Evolutionary conservation across 2,888 invertebrate genomes (phyloP).

Genomic region (Zaprionus bogoriensis): DNA sequence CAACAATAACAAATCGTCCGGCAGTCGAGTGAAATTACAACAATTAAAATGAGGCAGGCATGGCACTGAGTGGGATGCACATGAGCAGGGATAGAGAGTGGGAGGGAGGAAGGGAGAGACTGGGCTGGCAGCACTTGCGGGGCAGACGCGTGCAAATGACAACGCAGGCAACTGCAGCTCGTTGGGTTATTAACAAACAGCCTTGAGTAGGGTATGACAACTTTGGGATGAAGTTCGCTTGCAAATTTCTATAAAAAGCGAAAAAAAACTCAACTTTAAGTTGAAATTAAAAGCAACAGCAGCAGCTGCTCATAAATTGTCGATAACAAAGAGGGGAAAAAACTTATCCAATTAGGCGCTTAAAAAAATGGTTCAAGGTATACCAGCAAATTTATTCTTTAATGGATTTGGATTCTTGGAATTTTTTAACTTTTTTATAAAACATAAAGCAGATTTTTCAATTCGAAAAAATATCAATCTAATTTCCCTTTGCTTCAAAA

Average conservation of each 20-base stretch:
- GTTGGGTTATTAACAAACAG: constrained; percentile 11
- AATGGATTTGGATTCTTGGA: too few species aligned
- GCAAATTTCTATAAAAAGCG: neutral
- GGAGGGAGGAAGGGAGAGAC: neutral
- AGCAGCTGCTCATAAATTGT: neutral
- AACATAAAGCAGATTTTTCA: too few species aligned
- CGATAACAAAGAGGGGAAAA: neutral
- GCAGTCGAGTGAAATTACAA: constrained; percentile 55
- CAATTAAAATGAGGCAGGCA: constrained; percentile 63
- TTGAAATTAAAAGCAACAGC: neutral
- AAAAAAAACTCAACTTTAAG: neutral
- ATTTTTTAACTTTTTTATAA: too few species aligned
- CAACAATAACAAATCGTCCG: constrained; percentile 27
- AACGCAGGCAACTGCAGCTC: constrained; percentile 43
- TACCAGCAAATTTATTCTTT: too few species aligned
- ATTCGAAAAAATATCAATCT: too few species aligned
- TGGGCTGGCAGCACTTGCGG: constrained; percentile 17
- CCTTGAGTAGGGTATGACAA: constrained; percentile 19
- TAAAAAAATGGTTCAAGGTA: neutral
- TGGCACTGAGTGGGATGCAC: neutral
- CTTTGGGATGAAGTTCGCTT: constrained; percentile 12
- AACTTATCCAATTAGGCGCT: constrained; percentile 1
- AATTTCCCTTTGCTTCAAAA: too few species aligned
- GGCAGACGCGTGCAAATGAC: constrained; percentile 45
- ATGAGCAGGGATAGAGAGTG: neutral